Percentiles rank a stretch among this genome's conserved stretches.
Conservation (phyloP, 2,888 invertebrate genomes). For the Pterostichus madidus region DNA sequence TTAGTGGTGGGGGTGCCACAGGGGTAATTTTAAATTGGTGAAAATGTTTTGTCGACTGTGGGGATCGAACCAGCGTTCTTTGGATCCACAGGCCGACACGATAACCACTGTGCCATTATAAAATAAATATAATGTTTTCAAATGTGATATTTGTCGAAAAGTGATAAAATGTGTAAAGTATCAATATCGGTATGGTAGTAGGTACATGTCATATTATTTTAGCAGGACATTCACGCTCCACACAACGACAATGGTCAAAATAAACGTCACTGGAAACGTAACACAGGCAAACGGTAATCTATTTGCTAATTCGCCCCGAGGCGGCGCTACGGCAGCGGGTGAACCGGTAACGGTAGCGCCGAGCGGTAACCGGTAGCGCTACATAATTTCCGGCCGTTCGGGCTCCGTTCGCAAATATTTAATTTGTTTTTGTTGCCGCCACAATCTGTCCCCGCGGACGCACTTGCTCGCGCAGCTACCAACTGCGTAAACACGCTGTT, state of each 20-base stretch:
- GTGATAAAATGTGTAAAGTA: too few relatives aligned
- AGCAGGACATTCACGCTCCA: neutral
- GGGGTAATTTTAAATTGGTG: too few relatives aligned
- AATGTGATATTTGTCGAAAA: too few relatives aligned
- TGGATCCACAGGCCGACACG: too few relatives aligned
- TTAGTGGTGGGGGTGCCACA: too few relatives aligned
- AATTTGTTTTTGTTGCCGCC: slow-evolving; percentile 66
- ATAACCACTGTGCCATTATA: too few relatives aligned
- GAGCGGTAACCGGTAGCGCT: slow-evolving; percentile 40
- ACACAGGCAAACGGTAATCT: slow-evolving; percentile 59
- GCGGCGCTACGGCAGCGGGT: slow-evolving; percentile 38
- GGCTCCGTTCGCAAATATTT: slow-evolving; percentile 65
- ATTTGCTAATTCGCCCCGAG: slow-evolving; percentile 63
- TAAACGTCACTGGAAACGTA: slow-evolving; percentile 32
- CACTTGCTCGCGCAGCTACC: neutral
- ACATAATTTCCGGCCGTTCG: slow-evolving; percentile 66
- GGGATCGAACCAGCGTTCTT: too few relatives aligned
- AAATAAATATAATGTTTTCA: too few relatives aligned
- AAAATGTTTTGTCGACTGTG: too few relatives aligned
- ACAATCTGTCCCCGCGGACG: slow-evolving; percentile 64
- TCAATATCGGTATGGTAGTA: too few relatives aligned
- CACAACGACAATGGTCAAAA: slow-evolving; percentile 3
- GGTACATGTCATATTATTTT: neutral
- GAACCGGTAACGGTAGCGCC: slow-evolving; percentile 28
- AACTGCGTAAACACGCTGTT: slow-evolving; percentile 29